Conservation (phyloP, 2,113 vertebrate species). For the Lanius ludovicianus region DNA sequence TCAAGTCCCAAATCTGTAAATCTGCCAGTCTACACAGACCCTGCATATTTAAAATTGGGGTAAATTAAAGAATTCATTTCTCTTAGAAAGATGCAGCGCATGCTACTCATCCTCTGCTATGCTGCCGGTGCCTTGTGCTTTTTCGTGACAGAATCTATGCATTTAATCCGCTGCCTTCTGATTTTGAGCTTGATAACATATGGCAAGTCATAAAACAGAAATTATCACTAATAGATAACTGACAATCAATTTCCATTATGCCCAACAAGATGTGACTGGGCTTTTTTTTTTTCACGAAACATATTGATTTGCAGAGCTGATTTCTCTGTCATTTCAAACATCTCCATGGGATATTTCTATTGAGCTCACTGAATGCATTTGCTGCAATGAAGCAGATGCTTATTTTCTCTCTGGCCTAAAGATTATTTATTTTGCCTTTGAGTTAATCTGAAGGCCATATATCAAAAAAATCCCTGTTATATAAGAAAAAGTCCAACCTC, state of each 20-base stretch:
- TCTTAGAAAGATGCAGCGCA: background rate
- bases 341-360: slow-evolving; percentile 42
- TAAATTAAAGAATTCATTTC: slow-evolving; percentile 40
- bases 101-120: background rate
- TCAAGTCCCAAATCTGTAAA: slow-evolving; percentile 31
- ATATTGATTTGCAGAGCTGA: slow-evolving; percentile 16
- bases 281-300: slow-evolving; percentile 6
- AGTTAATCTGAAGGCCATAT: slow-evolving; percentile 40
- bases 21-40: slow-evolving; percentile 19
- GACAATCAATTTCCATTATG: slow-evolving; percentile 65
- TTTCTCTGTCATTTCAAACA: slow-evolving; percentile 57
- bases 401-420: slow-evolving; percentile 28
- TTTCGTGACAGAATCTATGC: slow-evolving; percentile 43
- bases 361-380: background rate
- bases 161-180: slow-evolving; percentile 24
- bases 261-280: slow-evolving; percentile 54
- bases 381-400: slow-evolving; percentile 30
- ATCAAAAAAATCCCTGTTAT: slow-evolving; percentile 13
- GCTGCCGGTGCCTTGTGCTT: slow-evolving; percentile 2
- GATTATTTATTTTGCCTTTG: slow-evolving; percentile 47
- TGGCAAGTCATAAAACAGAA: slow-evolving; percentile 66
- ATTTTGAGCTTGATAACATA: slow-evolving; percentile 53
- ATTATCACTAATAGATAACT: slow-evolving; percentile 68
- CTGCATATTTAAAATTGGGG: slow-evolving; percentile 32
- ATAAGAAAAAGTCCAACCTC: slow-evolving; percentile 1